Evolutionary conservation across 2,113 vertebrate species (phyloP), one percentile per base, ranked within the genome.

Genomic region (Onychostoma macrolepis): DNA sequence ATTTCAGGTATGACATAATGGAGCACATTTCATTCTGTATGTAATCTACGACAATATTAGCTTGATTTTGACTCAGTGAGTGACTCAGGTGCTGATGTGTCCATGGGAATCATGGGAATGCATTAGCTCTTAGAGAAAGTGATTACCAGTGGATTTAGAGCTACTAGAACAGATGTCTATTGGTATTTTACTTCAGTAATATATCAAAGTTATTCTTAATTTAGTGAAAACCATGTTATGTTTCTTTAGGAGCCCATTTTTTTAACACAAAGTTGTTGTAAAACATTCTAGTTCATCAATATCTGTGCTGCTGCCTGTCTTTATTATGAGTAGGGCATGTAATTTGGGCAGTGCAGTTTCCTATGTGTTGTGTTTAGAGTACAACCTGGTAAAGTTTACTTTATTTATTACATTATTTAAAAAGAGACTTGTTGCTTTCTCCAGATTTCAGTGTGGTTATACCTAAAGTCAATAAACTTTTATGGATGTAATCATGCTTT

Each of bases 391-490:
- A 74, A 83, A 82, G n/a, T 36, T 76, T 56, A 84, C 79, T 93
- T 94, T 93, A 92, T 90, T 94, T 92, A 92, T 91, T 91, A 90
- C 86, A 88, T 69, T 91, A 86, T 88, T 89, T 87, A 84, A 85
- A 83, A 58, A 87, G 72, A 45, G 28, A 72, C n/a, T 43, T 71
- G 67, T 87, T 85, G 53, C 28, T 90, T 89, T 87, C 58, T 90
- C 87, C 88, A 89, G 74, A 83, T 91, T 94, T 94, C 89, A 93
- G 93, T 83, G 91, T 90, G 91, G 92, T 93, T 89, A 91, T 91
- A 95, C 90, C 90, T 91, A 87, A 93, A 94, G 89, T 96, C 92
- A 94, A 96, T 96, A 96, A 95, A 95, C 82, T 33, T 86, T 85
- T 89, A 94, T 95, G 94, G 91, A 94, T 94, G 86, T 88, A 87